Conservation (phyloP, 2,888 invertebrate genomes). For the Andrena hattorfiana region DNA sequence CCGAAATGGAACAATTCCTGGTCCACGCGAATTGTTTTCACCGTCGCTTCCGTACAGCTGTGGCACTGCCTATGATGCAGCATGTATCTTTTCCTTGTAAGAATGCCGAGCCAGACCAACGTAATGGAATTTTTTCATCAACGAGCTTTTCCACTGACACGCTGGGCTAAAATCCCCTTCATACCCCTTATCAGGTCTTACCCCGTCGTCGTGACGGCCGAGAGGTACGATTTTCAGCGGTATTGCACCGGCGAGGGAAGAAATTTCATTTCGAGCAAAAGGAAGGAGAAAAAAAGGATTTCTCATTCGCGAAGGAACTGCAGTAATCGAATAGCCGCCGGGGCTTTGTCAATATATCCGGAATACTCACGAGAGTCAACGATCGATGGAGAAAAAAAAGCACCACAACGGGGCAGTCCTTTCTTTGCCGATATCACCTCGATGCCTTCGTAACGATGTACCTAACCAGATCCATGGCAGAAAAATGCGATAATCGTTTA, state of each 20-base stretch:
- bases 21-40: constrained; percentile 3
- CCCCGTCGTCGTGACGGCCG: constrained; percentile 41
- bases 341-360: constrained; percentile 35
- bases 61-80: not conserved
- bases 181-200: constrained; percentile 62
- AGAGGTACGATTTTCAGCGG: constrained; percentile 61
- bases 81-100: constrained; percentile 55
- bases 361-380: constrained; percentile 23
- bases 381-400: constrained; percentile 39
- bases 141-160: constrained; percentile 53
- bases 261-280: constrained; percentile 62
- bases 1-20: not conserved
- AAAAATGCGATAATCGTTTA: constrained; percentile 30
- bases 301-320: constrained; percentile 29
- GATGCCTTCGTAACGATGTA: not conserved
- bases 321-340: constrained; percentile 51
- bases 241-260: constrained; percentile 54
- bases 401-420: not conserved
- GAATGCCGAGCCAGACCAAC: constrained; percentile 49
- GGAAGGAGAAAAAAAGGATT: constrained; percentile 21
- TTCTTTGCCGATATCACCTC: not conserved
- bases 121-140: constrained; percentile 77
- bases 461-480: constrained; percentile 16
- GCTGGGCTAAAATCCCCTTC: constrained; percentile 49
- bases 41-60: not conserved